These are phyloP conservation scores for Microcebus griseorufus DNA, from an alignment of 2,113 vertebrate genomes.

Conservation along the genomic window DNA sequence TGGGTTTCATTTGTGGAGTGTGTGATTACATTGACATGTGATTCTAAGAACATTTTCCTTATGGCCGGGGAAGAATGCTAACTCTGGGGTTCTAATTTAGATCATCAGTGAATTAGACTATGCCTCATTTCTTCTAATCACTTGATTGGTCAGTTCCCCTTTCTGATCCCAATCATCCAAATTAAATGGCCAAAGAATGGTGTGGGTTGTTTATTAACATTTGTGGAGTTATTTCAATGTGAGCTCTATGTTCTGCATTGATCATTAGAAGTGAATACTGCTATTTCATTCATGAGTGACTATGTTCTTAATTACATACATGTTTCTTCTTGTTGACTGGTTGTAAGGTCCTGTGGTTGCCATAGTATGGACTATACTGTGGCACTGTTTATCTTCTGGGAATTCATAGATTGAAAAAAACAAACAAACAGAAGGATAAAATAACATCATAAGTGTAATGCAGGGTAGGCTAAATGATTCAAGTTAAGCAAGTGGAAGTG, in stretches of 20 bases:
- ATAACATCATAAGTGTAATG: neutral
- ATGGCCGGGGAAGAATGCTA: neutral
- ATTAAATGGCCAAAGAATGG: neutral
- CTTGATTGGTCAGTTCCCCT: accelerated
- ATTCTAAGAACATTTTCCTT: neutral
- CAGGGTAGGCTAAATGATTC: neutral
- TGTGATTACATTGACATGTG: neutral
- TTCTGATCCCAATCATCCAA: neutral
- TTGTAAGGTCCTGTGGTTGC: neutral
- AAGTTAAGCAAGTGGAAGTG: neutral
- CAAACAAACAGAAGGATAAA: neutral
- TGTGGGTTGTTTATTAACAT: neutral
- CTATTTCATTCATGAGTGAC: neutral
- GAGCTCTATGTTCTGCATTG: neutral
- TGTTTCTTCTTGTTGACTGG: neutral
- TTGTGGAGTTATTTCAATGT: neutral
- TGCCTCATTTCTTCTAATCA: neutral
- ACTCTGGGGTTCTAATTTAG: neutral
- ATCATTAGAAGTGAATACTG: neutral
- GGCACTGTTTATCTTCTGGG: neutral
- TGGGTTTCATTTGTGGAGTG: neutral
- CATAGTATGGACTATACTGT: accelerated
- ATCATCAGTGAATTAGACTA: neutral
- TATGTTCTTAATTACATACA: neutral
- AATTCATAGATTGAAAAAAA: neutral